Evolutionary conservation across 2,797 vertebrate genomes (phyloP), one percentile per base, ranked within the genome.

Genomic region (Linurgus olivaceus): DNA sequence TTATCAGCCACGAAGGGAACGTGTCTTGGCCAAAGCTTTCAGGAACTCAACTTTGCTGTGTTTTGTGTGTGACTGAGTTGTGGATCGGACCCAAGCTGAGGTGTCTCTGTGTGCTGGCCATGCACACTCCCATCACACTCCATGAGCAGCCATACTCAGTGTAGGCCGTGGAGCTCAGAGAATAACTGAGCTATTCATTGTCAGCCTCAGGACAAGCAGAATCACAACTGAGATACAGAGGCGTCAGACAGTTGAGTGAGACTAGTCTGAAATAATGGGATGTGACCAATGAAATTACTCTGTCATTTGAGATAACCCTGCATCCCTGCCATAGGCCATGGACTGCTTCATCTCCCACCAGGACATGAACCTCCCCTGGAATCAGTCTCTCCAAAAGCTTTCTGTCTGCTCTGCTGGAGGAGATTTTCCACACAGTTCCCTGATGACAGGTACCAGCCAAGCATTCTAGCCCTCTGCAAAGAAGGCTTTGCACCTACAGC

Each of bases 401-500:
- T 44, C 68, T 66, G 24, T 26, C 62, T 92, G 88, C 35, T 66
- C 17, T 61, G 65, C 52, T 2, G 1, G 9, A 52, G 45, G 42
- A 68, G 24, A 24, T 68, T 45, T 42, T 71, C 47, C 23, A 47
- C 19, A 12, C 33, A 19, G 6, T 6, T 20, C 13, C 51, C 67
- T 57, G 5, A 4, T 7, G 18, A 9, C 7, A 24, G 51, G 51
- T 58, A 45, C 17, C 9, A 2, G 7, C 11, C 24, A 28, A 63
- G 42, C 48, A 5, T 31, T 72, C 12, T 11, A 38, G 25, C 21
- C 31, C 25, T 42, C 19, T 23, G 59, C 55, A 54, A 50, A 14
- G 3, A 20, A 37, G 82, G 42, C 52, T 63, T n/a, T 63, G 84
- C 90, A 96, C 97, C 47, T 94, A 98, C 98, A 93, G 96, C 97